Conservation (phyloP, 2,797 vertebrate genomes). For the Danio albolineatus region DNA sequence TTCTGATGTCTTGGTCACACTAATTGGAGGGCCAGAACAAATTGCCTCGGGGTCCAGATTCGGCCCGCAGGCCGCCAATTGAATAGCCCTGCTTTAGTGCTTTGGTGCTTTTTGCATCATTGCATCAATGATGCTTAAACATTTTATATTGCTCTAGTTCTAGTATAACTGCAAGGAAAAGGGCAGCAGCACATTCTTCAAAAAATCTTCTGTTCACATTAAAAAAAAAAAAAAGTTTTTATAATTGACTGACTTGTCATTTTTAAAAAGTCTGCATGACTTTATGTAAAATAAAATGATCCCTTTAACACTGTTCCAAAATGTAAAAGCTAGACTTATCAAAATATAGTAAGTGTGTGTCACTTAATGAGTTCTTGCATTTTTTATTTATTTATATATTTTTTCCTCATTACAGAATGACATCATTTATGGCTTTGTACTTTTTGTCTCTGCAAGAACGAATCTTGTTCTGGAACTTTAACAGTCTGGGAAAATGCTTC, state of each 20-base stretch:
- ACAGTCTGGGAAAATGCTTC: conserved; percentile 43
- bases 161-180: not conserved
- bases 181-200: not conserved
- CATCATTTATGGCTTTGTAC: conserved; percentile 53
- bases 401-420: not conserved
- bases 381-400: conserved; percentile 13
- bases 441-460: conserved; percentile 12
- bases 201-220: not conserved
- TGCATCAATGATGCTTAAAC: no score
- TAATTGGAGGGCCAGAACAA: no score
- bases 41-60: no score
- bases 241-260: no score
- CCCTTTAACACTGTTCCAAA: not conserved
- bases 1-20: no score
- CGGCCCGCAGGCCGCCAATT: no score
- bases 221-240: not conserved
- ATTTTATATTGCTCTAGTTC: not conserved
- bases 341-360: not conserved
- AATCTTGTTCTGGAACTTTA: conserved; percentile 20
- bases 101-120: no score
- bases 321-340: not conserved
- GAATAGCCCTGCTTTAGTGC: no score
- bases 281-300: no score
- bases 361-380: conserved; percentile 33
- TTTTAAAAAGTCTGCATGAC: no score